These are phyloP conservation scores for Arenaria interpres DNA, from an alignment of 2,113 vertebrate genomes.

Conservation along the genomic window DNA sequence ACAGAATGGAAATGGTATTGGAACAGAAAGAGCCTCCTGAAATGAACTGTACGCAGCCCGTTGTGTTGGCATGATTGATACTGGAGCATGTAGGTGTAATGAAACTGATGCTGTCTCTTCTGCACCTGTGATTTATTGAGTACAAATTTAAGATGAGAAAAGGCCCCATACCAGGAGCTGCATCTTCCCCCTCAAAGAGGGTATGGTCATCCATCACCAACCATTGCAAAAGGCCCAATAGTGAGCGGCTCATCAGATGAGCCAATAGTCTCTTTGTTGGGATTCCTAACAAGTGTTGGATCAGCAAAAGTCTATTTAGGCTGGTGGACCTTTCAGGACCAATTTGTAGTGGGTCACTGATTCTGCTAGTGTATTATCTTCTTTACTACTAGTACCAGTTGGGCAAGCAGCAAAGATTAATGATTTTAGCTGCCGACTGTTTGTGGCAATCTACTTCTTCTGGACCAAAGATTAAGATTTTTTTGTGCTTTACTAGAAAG, in stretches of 20 bases:
- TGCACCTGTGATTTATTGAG: slow-evolving; percentile 90
- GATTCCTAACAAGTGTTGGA: slow-evolving; percentile 99
- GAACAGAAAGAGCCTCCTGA: slow-evolving; percentile 78
- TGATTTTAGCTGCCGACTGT: slow-evolving; percentile 87
- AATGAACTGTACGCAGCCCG: slow-evolving; percentile 80
- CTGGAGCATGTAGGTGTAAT: slow-evolving; percentile 88
- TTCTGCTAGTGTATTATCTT: slow-evolving; percentile 93
- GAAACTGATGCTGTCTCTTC: slow-evolving; percentile 86
- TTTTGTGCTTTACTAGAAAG: slow-evolving; percentile 80
- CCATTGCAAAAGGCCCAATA: slow-evolving; percentile 91
- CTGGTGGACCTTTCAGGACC: slow-evolving; percentile 99
- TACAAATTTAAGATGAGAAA: slow-evolving; percentile 91
- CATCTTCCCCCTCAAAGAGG: slow-evolving; percentile 85
- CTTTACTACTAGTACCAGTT: slow-evolving; percentile 90
- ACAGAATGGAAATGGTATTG: slow-evolving; percentile 73
- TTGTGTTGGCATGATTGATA: slow-evolving; percentile 86
- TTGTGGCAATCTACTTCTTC: slow-evolving; percentile 80
- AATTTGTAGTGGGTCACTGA: slow-evolving; percentile 99
- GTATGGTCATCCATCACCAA: slow-evolving; percentile 97
- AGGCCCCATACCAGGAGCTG: slow-evolving; percentile 87
- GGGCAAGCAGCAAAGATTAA: slow-evolving; percentile 98
- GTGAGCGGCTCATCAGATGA: slow-evolving; percentile 90
- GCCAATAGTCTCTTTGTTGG: slow-evolving; percentile 97
- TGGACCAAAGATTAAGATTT: slow-evolving; percentile 83
- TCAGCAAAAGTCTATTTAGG: slow-evolving; percentile 99